These are phyloP conservation scores for Simalia tracyae DNA, from an alignment of 2,797 vertebrate genomes.

Conservation along the genomic window DNA sequence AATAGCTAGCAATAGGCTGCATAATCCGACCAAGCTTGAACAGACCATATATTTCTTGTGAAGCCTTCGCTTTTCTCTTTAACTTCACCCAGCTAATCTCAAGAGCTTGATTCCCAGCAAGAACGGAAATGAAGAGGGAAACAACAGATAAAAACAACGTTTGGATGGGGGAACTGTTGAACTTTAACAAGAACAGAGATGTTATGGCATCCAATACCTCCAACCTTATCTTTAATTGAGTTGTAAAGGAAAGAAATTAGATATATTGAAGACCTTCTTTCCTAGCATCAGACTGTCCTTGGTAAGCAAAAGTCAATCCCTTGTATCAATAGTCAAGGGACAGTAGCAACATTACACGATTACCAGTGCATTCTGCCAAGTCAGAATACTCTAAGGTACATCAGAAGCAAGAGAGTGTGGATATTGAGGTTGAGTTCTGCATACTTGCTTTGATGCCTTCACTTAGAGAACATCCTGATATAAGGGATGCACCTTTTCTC, in stretches of 20 bases:
- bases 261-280: constrained; percentile 20
- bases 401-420: neutral
- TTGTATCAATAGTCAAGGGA: neutral
- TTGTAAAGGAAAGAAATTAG: constrained; percentile 39
- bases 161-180: constrained; percentile 5
- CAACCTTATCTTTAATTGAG: constrained; percentile 30
- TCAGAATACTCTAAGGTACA: accelerated
- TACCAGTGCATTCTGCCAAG: neutral
- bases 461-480: neutral
- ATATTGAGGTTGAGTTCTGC: neutral
- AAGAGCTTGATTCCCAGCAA: constrained; percentile 22
- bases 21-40: neutral
- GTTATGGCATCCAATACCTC: constrained; percentile 26
- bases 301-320: neutral
- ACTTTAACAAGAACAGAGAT: constrained; percentile 40
- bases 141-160: constrained; percentile 1
- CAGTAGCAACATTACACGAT: neutral
- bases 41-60: neutral
- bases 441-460: neutral
- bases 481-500: too few relatives aligned
- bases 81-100: constrained; percentile 41
- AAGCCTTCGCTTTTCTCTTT: constrained; percentile 14
- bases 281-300: neutral
- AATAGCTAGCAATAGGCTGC: neutral
- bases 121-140: neutral